These are phyloP conservation scores for Cryptocheilus praepositus DNA, from an alignment of 2,888 invertebrate genomes.

Conservation along the genomic window DNA sequence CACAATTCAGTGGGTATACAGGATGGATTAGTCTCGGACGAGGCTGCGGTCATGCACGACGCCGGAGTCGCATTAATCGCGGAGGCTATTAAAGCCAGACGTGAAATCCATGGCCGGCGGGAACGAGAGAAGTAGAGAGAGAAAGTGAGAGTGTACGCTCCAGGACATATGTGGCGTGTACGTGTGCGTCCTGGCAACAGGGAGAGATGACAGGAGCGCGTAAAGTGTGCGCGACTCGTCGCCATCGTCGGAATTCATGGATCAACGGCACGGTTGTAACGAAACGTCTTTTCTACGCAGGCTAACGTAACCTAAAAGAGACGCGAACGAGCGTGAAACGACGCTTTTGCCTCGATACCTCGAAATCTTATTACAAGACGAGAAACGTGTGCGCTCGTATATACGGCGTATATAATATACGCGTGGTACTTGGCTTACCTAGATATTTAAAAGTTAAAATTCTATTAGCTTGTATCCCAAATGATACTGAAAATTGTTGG, in stretches of 20 bases:
- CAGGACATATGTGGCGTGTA: no score
- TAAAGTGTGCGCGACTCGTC: constrained; percentile 10
- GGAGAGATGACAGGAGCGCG: constrained; percentile 10
- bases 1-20: constrained; percentile 11
- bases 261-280: constrained; percentile 38
- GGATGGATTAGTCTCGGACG: constrained; percentile 19
- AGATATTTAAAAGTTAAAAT: no score
- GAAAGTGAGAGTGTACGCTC: constrained; percentile 7
- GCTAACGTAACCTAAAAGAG: constrained; percentile 10
- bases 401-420: background rate
- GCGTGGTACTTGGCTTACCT: no score
- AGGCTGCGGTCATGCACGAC: constrained; percentile 32
- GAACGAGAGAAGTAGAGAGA: no score
- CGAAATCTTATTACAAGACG: constrained; percentile 32
- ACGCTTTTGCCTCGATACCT: constrained; percentile 28
- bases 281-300: constrained; percentile 34
- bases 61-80: constrained; percentile 41
- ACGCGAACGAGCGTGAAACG: constrained; percentile 21
- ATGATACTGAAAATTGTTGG: no score
- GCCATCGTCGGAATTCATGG: constrained; percentile 37
- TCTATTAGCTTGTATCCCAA: no score
- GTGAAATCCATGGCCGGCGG: constrained; percentile 23
- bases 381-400: constrained; percentile 16
- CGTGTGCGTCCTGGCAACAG: background rate
- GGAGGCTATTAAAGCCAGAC: constrained; percentile 37